Conservation (phyloP, 2,888 invertebrate genomes). For the Lingula anatina region DNA sequence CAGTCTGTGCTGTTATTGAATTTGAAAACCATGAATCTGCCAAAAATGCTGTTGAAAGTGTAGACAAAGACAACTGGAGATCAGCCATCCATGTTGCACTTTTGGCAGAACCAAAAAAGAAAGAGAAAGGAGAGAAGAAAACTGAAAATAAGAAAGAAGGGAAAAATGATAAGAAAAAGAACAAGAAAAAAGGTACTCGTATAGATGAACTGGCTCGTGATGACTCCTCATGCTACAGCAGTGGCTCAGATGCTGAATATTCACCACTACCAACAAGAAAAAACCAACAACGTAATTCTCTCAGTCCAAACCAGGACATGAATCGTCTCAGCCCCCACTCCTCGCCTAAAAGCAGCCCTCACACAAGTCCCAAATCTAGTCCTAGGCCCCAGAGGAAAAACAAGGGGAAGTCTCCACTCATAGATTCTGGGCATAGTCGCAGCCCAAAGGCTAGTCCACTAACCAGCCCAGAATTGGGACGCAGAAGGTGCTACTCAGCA, state of each 20-base stretch:
- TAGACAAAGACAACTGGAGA: constrained; percentile 43
- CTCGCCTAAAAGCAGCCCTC: constrained; percentile 21
- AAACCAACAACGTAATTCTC: constrained; percentile 7
- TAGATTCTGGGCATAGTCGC: constrained; percentile 22
- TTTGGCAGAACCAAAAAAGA: constrained; percentile 35
- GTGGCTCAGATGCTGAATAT: constrained; percentile 43
- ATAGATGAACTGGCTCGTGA: constrained; percentile 29
- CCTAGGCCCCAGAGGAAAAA: constrained; percentile 24
- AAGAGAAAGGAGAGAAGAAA: constrained; percentile 10
- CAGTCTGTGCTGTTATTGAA: constrained; percentile 81
- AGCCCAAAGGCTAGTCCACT: constrained; percentile 35
- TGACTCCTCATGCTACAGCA: constrained; percentile 39
- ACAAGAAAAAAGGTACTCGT: constrained; percentile 30
- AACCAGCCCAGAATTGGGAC: constrained; percentile 36
- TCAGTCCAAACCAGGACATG: constrained; percentile 11
- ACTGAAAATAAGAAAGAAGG: constrained; percentile 12
- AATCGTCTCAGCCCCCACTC: neutral
- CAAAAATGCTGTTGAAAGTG: constrained; percentile 66
- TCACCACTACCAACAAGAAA: neutral
- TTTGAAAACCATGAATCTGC: constrained; percentile 84
- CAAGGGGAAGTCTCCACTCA: constrained; percentile 34
- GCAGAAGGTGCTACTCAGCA: constrained; percentile 18
- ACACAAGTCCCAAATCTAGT: constrained; percentile 34
- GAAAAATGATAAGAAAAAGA: constrained; percentile 31
- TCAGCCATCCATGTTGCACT: constrained; percentile 48